Evolutionary conservation across 2,888 invertebrate species (phyloP), one percentile per base, ranked within the genome.

Genomic region (Electrophaes corylata): DNA sequence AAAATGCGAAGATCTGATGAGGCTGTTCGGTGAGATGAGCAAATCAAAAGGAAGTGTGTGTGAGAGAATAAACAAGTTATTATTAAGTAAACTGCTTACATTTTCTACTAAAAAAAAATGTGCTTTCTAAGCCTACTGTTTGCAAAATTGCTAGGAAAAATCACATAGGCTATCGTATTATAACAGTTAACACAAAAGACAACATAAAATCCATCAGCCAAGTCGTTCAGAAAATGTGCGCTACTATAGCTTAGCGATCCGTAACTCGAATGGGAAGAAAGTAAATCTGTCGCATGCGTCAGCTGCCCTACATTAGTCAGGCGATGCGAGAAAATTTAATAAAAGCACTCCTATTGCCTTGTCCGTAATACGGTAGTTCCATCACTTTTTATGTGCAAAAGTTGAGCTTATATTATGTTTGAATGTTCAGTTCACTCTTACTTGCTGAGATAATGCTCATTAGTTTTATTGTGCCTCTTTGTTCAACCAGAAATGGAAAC

Each of bases 291-390:
- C 75, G 82, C 78, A 69, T 69, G 86, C 88, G 88, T 85, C 90
- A 89, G 88, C 89, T 89, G 90, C 82, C 71, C 80, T 75, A 78
- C 87, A 87, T 89, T 88, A 89, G 90, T 87, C 86, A 88, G 76
- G 68, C 88, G 88, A 86, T 78, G 88, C 86, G 90, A 85, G 86
- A 82, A 83, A 86, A 88, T 90, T 90, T 90, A 88, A 90, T 89
- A 90, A 90, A 88, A 88, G 85, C 84, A 81, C 76, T 82, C 78
- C 81, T 84, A 83, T 80, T 78, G 78, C 77, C 75, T 69, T 75
- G 75, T 78, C 74, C 72, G 39, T 37, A 26, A 54, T 55, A 46
- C 40, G 29, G 26, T 68, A 66, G 69, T 67, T 65, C 64, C 66
- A 64, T 69, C 66, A 61, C 65, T 70, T 68, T 72, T 66, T 67